Conservation (phyloP, 2,797 vertebrate genomes). For the Aselliscus stoliczkanus region DNA sequence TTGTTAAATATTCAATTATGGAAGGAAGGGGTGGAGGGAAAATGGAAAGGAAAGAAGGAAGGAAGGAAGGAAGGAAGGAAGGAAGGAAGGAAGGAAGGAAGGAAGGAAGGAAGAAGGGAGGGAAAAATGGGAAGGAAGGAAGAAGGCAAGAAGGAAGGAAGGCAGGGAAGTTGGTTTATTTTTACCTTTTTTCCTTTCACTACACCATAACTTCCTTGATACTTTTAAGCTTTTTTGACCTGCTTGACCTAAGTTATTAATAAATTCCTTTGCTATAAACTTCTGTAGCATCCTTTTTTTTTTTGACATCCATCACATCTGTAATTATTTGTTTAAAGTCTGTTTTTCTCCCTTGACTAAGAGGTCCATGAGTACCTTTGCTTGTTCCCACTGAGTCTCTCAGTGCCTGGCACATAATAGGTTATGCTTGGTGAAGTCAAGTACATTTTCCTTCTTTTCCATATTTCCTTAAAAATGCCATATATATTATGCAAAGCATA, state of each 20-base stretch:
- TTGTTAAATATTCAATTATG: not conserved
- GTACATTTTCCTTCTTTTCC: not conserved
- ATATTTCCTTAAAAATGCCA: not conserved
- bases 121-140: not conserved
- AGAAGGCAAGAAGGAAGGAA: not conserved
- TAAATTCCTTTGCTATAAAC: conserved; percentile 18
- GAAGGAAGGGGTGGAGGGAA: not conserved
- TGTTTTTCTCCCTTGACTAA: not conserved
- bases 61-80: not conserved
- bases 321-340: not conserved
- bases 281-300: not conserved
- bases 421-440: not conserved
- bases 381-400: not conserved
- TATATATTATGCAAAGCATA: not conserved
- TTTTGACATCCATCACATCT: not conserved
- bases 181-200: not conserved
- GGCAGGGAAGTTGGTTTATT: not conserved
- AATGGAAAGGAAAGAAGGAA: not conserved
- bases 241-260: not conserved
- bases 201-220: not conserved
- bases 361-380: not conserved
- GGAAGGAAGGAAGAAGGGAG: too few relatives aligned
- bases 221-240: not conserved
- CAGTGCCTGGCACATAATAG: not conserved
- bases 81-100: not conserved